Base-by-base conservation (phyloP, 2,113 vertebrate species). In the Callipepla californica region DNA sequence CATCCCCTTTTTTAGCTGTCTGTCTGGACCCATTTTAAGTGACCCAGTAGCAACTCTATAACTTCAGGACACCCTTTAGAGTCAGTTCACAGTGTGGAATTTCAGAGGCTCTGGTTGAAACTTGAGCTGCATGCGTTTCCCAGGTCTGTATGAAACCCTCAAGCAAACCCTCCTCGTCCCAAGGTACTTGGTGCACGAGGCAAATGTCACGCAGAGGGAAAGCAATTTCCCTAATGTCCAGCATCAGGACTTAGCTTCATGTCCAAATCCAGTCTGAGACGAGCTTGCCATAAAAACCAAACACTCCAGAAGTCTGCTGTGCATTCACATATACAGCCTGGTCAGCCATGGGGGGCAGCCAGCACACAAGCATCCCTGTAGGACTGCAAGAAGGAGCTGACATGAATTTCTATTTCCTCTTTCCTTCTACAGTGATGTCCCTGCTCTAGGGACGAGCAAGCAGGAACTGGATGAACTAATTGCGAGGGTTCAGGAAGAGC, bases 381-480 rank as follows among this genome's bases (percentile, higher is more conserved):
- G 70, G 58, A 4, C 38, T 47, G 51, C 69, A 44, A 88, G 50
- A 85, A 89, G 30, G 22, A 76, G 74, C 62, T 72, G 12, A 26
- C 16, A 38, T 65, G 1, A 63, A 65, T 19, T 75, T 16, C 45
- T 3, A 0, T 76, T 77, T 40, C 91, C 93, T 9, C 11, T 90
- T 93, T 72, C 72, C 74, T 80, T 95, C 55, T 76, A 34, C 72
- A 97, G 97, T 70, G 95, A 78, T 69, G 65, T 89, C 65, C 30
- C 57, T 14, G 20, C 2, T 5, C 62, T 16, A 62, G 87, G 50
- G 18, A 50, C 62, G 18, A 59, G 85, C 44, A 45, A 14, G 16
- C 77, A 84, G 34, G 96, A 96, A 20, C 45, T 97, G 63, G 97
- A 98, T 38, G 69, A 83, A 4, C 62, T 97, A 74, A 87, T 95